Conservation (phyloP, 2,888 invertebrate genomes). For the Saturnia japonica region DNA sequence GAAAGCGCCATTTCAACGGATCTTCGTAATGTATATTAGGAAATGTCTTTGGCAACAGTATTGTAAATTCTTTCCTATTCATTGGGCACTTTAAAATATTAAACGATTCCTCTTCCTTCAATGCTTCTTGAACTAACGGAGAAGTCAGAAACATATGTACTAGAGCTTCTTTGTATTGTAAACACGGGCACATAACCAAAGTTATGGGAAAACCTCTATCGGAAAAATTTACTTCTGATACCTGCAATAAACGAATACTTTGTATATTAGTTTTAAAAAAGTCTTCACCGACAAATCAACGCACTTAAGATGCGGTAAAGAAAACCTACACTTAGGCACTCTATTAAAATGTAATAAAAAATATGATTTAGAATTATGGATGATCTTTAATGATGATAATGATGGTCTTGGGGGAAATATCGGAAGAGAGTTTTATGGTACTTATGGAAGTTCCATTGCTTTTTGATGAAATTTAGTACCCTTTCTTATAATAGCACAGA, state of each 20-base stretch:
- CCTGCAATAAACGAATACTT: neutral
- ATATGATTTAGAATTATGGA: neutral
- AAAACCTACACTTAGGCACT: neutral
- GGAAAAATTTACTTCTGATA: constrained; percentile 46
- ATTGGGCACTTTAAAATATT: constrained; percentile 56
- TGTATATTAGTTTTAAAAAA: too few species aligned
- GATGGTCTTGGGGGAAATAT: too few species aligned
- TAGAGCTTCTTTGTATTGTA: constrained; percentile 57
- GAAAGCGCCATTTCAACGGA: constrained; percentile 61
- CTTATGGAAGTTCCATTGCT: neutral
- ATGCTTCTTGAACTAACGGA: constrained; percentile 47
- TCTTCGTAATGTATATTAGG: constrained; percentile 58
- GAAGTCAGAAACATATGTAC: constrained; percentile 54
- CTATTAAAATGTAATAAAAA: neutral
- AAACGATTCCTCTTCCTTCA: constrained; percentile 47
- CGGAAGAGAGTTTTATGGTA: neutral
- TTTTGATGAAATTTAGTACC: neutral
- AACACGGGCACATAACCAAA: constrained; percentile 60
- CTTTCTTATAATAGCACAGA: too few species aligned
- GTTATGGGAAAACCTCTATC: constrained; percentile 72
- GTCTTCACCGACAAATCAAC: too few species aligned
- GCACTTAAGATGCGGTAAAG: neutral
- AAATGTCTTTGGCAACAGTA: constrained; percentile 62
- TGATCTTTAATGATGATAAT: too few species aligned
- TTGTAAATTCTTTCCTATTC: constrained; percentile 60